Conservation (phyloP, 2,113 vertebrate species). For the Mugil cephalus region DNA sequence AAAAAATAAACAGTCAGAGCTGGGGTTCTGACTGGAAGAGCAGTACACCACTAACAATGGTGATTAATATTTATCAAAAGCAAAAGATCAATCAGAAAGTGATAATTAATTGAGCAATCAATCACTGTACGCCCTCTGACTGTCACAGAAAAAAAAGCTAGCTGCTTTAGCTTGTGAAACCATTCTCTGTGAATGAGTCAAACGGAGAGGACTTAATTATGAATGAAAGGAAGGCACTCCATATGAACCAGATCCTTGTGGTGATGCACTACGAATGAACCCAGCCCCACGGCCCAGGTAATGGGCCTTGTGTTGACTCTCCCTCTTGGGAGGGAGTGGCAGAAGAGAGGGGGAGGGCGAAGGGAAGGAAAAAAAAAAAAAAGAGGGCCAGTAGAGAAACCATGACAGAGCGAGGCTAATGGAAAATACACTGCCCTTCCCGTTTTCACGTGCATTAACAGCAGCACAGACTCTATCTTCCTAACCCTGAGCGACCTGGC, state of each 20-base stretch:
- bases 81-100: slow-evolving; percentile 10
- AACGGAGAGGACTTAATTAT: slow-evolving; percentile 68
- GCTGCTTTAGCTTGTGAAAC: slow-evolving; percentile 11
- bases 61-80: neutral
- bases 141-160: slow-evolving; percentile 7
- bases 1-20: neutral
- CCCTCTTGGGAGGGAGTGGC: slow-evolving; percentile 32
- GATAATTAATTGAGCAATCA: neutral
- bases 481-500: slow-evolving; percentile 3
- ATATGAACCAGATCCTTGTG: slow-evolving; percentile 63
- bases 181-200: slow-evolving; percentile 22
- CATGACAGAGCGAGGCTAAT: slow-evolving; percentile 55
- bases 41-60: neutral
- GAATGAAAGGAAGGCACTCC: slow-evolving; percentile 72
- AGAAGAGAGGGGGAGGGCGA: neutral
- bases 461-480: slow-evolving; percentile 18
- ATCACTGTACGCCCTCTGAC: neutral
- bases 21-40: slow-evolving; percentile 1
- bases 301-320: slow-evolving; percentile 50
- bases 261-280: slow-evolving; percentile 70
- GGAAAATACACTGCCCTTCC: slow-evolving; percentile 47
- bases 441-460: slow-evolving; percentile 46
- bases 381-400: slow-evolving; percentile 7
- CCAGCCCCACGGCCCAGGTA: slow-evolving; percentile 51
- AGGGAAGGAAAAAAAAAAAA: neutral